These are phyloP conservation scores for Paradoxurus hermaphroditus DNA, from an alignment of 2,113 vertebrate species.

Conservation along the genomic window DNA sequence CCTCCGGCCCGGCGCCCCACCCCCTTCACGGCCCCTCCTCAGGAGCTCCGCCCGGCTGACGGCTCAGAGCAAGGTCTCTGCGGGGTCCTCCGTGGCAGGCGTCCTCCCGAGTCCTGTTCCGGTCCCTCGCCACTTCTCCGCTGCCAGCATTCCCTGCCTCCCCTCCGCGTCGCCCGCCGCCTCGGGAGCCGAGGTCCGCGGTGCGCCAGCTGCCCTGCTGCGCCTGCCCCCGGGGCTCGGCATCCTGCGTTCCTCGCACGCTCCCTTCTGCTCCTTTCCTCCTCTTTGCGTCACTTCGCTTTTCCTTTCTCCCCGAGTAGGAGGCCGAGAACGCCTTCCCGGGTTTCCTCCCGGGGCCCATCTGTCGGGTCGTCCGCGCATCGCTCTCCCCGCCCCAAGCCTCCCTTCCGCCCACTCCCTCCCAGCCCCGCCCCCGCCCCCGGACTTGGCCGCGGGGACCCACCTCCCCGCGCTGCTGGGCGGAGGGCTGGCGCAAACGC, in stretches of 20 bases:
- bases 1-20: background rate
- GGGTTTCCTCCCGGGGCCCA: background rate
- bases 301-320: background rate
- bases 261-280: background rate
- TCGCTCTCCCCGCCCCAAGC: background rate
- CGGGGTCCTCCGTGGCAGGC: rapidly evolving
- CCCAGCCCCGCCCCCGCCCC: background rate
- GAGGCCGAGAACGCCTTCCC: background rate
- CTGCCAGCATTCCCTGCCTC: background rate
- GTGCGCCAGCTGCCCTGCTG: background rate
- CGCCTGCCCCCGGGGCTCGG: background rate
- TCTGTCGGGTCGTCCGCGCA: background rate
- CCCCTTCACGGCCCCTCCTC: background rate
- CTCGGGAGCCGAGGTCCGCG: background rate
- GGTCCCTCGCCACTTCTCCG: background rate
- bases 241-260: background rate
- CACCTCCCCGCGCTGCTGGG: background rate
- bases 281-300: background rate
- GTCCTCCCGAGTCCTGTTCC: background rate
- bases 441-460: background rate
- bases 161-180: background rate
- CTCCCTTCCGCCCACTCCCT: background rate
- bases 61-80: rapidly evolving
- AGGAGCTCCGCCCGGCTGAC: background rate
- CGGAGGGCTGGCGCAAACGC: background rate